phyloP scores from a whole-genome alignment of 2,888 invertebrate species.

The Lithophane socia region DNA sequence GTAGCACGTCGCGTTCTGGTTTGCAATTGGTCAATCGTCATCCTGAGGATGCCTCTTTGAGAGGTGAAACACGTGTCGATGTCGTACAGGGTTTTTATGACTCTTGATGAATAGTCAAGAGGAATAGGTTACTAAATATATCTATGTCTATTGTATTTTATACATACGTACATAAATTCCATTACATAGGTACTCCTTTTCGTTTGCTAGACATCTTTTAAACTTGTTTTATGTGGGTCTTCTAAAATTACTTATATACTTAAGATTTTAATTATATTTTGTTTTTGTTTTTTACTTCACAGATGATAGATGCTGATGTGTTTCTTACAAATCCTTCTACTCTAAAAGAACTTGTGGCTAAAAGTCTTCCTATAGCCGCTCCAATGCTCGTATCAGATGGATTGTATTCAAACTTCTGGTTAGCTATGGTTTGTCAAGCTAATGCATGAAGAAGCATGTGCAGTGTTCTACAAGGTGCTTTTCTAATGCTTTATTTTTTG shows the following conservation, averaged over 20 bases:
- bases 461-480: constrained; percentile 56
- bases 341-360: constrained; percentile 91
- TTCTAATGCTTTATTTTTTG: constrained; percentile 49
- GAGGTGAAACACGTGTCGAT: no score
- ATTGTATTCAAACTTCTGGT: constrained; percentile 99
- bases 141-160: no score
- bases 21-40: no score
- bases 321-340: constrained; percentile 93
- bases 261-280: not conserved
- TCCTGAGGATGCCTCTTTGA: no score
- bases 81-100: no score
- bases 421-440: constrained; percentile 63
- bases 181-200: not conserved
- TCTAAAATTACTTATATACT: not conserved
- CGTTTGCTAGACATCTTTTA: not conserved
- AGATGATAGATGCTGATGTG: constrained; percentile 97
- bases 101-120: no score
- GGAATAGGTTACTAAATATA: no score
- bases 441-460: constrained; percentile 66
- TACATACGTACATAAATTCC: no score
- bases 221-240: not conserved
- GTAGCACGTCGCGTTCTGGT: no score
- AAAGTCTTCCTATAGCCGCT: constrained; percentile 92
- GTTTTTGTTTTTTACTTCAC: constrained; percentile 69
- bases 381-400: constrained; percentile 97